Evolutionary conservation across 1,140 invertebrate genomes (phyloP).

Genomic region (Lethrus apterus): DNA sequence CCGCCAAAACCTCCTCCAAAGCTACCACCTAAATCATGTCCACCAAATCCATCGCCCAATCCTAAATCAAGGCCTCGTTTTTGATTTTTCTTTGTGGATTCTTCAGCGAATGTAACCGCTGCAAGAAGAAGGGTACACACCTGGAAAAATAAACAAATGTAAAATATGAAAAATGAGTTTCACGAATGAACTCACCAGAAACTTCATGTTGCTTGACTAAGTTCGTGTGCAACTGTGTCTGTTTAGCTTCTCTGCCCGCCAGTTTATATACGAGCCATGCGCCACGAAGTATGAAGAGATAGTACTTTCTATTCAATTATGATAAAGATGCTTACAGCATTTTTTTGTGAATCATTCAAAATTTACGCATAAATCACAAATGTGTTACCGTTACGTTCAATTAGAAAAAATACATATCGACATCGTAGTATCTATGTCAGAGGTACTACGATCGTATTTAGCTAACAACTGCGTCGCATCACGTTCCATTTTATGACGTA

Average conservation of each 20-base stretch:
- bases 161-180: background rate
- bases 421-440: too few relatives aligned
- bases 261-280: slow-evolving; percentile 5
- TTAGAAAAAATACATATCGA: too few relatives aligned
- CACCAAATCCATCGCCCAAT: slow-evolving; percentile 2
- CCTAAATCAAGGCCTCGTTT: slow-evolving; percentile 5
- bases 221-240: slow-evolving; percentile 7
- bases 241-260: background rate
- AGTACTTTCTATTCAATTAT: slow-evolving; percentile 13
- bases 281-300: slow-evolving; percentile 12
- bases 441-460: too few relatives aligned
- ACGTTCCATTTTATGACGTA: too few relatives aligned
- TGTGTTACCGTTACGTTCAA: too few relatives aligned
- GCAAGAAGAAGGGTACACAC: slow-evolving; percentile 4
- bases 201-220: slow-evolving; percentile 12
- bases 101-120: slow-evolving; percentile 2
- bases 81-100: slow-evolving; percentile 8
- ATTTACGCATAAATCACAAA: too few relatives aligned
- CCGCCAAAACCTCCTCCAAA: background rate
- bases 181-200: slow-evolving; percentile 8
- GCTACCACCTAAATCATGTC: background rate
- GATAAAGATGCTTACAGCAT: too few relatives aligned
- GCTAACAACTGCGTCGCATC: too few relatives aligned
- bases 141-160: background rate
- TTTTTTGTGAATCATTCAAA: too few relatives aligned